These are phyloP conservation scores for Yoshiicerus persimilis DNA, from an alignment of 1,140 invertebrate genomes.

Conservation along the genomic window DNA sequence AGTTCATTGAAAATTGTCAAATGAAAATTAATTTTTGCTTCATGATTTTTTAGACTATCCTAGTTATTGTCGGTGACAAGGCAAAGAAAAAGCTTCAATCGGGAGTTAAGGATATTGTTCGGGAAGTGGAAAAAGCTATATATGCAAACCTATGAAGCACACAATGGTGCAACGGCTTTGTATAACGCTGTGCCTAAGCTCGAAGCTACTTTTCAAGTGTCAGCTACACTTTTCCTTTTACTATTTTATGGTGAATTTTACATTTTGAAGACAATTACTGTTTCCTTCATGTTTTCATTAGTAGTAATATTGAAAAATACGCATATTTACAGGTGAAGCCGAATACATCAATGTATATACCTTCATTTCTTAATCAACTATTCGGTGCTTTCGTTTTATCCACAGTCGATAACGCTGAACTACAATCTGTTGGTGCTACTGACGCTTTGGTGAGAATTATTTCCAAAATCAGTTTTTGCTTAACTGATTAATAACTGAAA, in stretches of 20 bases:
- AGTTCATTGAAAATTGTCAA: too few species aligned
- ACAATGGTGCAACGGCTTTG: constrained; percentile 1
- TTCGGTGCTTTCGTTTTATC: constrained; percentile 56
- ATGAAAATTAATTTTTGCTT: too few species aligned
- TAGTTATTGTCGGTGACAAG: constrained; percentile 43
- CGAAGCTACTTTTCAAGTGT: constrained; percentile 58
- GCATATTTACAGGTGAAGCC: constrained; percentile 55
- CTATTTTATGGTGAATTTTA: too few species aligned
- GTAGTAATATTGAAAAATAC: too few species aligned
- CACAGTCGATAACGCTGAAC: constrained; percentile 52
- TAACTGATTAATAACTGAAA: not conserved
- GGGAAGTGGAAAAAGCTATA: constrained; percentile 52
- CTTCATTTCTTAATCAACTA: constrained; percentile 52
- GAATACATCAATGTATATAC: constrained; percentile 57
- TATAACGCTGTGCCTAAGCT: constrained; percentile 56
- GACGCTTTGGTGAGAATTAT: constrained; percentile 48
- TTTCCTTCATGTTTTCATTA: too few species aligned
- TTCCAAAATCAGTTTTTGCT: too few species aligned
- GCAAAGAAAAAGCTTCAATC: constrained; percentile 12
- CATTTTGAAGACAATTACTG: too few species aligned
- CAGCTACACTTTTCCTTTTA: too few species aligned
- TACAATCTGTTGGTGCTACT: constrained; percentile 50
- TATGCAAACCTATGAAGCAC: constrained; percentile 53
- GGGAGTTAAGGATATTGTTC: constrained; percentile 40
- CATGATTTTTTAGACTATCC: constrained; percentile 41